A percentile compares a stretch with the other conserved stretches of the same genome.
Evolutionary conservation across 2,113 vertebrate species (phyloP).

Genomic region (Tachysurus fulvidraco): DNA sequence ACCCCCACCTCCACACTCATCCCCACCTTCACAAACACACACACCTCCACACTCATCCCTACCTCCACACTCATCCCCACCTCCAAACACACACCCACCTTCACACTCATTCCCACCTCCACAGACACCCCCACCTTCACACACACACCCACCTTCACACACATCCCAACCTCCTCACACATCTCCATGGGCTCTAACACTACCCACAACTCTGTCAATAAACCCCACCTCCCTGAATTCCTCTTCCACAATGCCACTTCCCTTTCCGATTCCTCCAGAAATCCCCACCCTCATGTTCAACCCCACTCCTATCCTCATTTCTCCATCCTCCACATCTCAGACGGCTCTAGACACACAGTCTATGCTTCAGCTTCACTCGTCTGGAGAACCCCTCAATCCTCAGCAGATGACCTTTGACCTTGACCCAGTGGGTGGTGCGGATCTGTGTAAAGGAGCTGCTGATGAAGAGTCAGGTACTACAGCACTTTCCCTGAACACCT

Average conservation of each 20-base stretch:
- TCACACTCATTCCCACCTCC: background rate
- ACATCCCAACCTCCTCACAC: background rate
- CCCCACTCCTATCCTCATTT: constrained; percentile 8
- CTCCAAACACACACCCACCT: background rate
- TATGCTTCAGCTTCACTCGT: background rate
- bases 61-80: background rate
- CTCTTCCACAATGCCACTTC: background rate
- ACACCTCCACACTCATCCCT: background rate
- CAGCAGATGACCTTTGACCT: constrained; percentile 12
- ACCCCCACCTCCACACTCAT: background rate
- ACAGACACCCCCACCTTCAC: background rate
- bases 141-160: background rate
- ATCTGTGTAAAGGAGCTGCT: constrained; percentile 58
- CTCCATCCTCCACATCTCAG: constrained; percentile 34
- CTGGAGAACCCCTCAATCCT: background rate
- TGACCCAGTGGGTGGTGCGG: constrained; percentile 52
- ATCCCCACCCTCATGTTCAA: background rate
- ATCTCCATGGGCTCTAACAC: background rate
- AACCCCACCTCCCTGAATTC: background rate
- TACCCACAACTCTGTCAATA: background rate
- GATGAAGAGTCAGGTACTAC: constrained; percentile 57
- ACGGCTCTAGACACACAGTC: background rate
- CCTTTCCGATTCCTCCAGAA: background rate
- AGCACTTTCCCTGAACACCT: background rate
- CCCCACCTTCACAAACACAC: background rate